A percentile compares a stretch with the other conserved stretches of the same genome.
phyloP scores from a whole-genome alignment of 2,797 vertebrate genomes.

The Eurystomus glaucurus region DNA sequence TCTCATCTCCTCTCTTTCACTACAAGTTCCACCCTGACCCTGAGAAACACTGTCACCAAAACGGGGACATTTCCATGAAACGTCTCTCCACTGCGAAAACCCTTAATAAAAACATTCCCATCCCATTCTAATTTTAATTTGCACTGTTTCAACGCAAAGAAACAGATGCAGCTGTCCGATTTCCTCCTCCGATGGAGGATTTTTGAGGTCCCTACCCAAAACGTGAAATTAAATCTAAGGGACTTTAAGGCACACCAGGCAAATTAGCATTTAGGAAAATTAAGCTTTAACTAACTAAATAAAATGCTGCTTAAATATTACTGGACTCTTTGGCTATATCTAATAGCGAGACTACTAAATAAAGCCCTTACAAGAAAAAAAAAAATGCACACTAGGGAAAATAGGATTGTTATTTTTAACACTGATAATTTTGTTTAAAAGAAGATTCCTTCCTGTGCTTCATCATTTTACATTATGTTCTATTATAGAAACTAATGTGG shows the following conservation, averaged over 20 bases:
- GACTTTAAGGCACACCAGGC: not conserved
- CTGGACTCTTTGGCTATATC: not conserved
- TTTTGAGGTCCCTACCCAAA: not conserved
- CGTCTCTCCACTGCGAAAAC: conserved; percentile 30
- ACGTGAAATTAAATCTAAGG: not conserved
- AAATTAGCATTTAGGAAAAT: not conserved
- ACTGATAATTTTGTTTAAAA: conserved; percentile 84
- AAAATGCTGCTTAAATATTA: not conserved
- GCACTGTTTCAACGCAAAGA: not conserved
- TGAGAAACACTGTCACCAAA: conserved; percentile 38
- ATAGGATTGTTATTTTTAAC: conserved; percentile 86
- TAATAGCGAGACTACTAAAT: conserved; percentile 24
- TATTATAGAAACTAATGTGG: conserved; percentile 85
- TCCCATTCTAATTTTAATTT: conserved; percentile 68
- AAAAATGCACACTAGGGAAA: conserved; percentile 45
- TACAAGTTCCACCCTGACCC: conserved; percentile 35
- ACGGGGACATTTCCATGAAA: conserved; percentile 46
- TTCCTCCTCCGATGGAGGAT: not conserved
- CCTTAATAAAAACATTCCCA: conserved; percentile 56
- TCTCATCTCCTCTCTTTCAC: not conserved
- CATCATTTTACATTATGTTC: conserved; percentile 83
- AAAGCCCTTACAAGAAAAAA: conserved; percentile 59
- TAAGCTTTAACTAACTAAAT: not conserved
- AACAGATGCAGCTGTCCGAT: not conserved
- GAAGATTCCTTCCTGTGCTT: conserved; percentile 86